A percentile compares a stretch with the other conserved stretches of the same genome.
These are phyloP conservation scores for Abramis brama DNA, from an alignment of 2,113 vertebrate genomes.

Conservation along the genomic window DNA sequence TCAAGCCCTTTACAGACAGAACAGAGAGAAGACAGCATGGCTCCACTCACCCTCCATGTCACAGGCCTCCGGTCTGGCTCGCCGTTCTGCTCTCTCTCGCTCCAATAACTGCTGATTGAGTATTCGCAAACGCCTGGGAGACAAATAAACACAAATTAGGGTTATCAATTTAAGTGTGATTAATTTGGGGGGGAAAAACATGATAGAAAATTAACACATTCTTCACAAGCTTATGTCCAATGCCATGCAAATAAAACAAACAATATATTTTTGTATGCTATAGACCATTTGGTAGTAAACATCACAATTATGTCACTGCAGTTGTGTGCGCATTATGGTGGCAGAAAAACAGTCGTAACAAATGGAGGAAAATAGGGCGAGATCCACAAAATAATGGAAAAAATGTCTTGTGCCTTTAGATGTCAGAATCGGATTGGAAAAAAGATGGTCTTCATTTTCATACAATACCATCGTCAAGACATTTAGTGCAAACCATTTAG, in stretches of 20 bases:
- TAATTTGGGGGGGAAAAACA: background rate
- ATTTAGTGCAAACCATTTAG: no score
- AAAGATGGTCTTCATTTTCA: no score
- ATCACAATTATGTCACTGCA: no score
- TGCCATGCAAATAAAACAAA: background rate
- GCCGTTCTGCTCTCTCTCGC: conserved; percentile 72
- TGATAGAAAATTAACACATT: background rate
- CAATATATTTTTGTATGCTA: background rate
- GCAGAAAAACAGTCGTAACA: no score
- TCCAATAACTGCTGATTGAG: conserved; percentile 83
- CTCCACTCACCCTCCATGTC: conserved; percentile 77
- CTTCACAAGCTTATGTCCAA: background rate
- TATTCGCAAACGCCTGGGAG: conserved; percentile 78
- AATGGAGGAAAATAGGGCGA: no score
- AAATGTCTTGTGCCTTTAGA: no score
- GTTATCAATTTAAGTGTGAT: background rate
- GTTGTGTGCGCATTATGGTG: no score
- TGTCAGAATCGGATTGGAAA: no score
- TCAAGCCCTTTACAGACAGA: background rate
- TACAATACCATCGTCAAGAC: no score
- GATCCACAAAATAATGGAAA: no score
- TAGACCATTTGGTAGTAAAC: no score
- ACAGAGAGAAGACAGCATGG: background rate
- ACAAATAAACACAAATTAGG: conserved; percentile 28
- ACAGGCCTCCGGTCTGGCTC: conserved; percentile 64